Evolutionary conservation across 2,797 vertebrate genomes (phyloP).

Genomic region (Hapalemur alaotrensis): DNA sequence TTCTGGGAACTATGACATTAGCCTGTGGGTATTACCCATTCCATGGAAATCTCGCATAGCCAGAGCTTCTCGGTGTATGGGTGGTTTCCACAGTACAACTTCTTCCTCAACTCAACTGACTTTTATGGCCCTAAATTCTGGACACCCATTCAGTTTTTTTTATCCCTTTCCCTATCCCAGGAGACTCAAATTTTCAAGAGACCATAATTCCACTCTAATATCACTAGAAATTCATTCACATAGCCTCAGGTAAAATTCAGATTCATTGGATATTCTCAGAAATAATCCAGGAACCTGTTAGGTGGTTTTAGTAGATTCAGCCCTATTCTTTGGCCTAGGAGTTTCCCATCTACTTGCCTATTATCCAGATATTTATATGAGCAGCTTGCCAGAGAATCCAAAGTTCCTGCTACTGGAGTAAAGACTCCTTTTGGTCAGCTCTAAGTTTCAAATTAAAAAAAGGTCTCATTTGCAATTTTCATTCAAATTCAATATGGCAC

Average conservation of each 20-base stretch:
- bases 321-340: neutral
- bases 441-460: neutral
- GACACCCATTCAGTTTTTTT: neutral
- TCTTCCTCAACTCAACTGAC: neutral
- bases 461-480: neutral
- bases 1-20: neutral
- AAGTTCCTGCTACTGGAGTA: neutral
- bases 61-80: neutral
- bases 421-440: neutral
- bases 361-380: neutral
- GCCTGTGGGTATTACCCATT: neutral
- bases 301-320: neutral
- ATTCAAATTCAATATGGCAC: neutral
- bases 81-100: neutral
- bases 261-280: neutral
- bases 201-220: neutral
- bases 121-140: neutral
- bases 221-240: constrained; percentile 5
- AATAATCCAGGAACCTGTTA: neutral
- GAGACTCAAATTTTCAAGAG: neutral
- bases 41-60: neutral
- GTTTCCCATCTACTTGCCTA: neutral
- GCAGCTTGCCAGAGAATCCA: neutral
- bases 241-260: constrained; percentile 26
- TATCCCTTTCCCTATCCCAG: neutral